phyloP scores from a whole-genome alignment of 2,888 invertebrate species.

The Sceliomorpha sp. region DNA sequence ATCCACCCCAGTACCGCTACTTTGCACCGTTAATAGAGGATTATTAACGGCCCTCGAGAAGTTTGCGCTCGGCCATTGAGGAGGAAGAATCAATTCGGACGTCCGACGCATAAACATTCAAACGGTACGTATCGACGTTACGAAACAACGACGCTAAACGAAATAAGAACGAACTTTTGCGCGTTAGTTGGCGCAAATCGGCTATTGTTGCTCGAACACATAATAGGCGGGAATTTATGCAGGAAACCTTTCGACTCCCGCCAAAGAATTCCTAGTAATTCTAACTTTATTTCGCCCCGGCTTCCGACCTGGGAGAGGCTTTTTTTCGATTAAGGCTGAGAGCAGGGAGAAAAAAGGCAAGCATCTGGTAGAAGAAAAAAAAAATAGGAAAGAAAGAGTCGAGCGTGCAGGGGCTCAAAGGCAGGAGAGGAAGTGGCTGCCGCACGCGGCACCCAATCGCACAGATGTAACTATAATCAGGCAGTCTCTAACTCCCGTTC shows the following conservation, averaged over 20 bases:
- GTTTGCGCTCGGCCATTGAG: constrained; percentile 36
- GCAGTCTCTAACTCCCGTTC: constrained; percentile 72
- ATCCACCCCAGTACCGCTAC: constrained; percentile 15
- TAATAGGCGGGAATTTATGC: too few species aligned
- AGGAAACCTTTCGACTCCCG: background rate
- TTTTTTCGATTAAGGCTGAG: constrained; percentile 20
- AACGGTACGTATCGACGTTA: too few species aligned
- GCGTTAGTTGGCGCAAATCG: too few species aligned
- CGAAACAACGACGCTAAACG: too few species aligned
- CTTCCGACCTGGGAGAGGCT: background rate
- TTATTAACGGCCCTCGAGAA: constrained; percentile 47
- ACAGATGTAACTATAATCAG: constrained; percentile 65
- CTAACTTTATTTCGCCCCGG: constrained; percentile 7
- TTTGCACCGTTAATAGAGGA: constrained; percentile 42
- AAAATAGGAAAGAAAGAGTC: constrained; percentile 10
- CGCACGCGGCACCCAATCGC: constrained; percentile 63
- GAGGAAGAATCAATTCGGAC: constrained; percentile 8
- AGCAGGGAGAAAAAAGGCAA: constrained; percentile 38
- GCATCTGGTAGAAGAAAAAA: too few species aligned
- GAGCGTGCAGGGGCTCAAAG: constrained; percentile 23
- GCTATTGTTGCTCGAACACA: too few species aligned
- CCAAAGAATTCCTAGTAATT: constrained; percentile 1
- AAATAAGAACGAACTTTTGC: too few species aligned
- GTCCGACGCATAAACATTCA: too few species aligned
- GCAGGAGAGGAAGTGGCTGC: constrained; percentile 44